Conservation (phyloP, 2,113 vertebrate genomes). For the Psophia crepitans region DNA sequence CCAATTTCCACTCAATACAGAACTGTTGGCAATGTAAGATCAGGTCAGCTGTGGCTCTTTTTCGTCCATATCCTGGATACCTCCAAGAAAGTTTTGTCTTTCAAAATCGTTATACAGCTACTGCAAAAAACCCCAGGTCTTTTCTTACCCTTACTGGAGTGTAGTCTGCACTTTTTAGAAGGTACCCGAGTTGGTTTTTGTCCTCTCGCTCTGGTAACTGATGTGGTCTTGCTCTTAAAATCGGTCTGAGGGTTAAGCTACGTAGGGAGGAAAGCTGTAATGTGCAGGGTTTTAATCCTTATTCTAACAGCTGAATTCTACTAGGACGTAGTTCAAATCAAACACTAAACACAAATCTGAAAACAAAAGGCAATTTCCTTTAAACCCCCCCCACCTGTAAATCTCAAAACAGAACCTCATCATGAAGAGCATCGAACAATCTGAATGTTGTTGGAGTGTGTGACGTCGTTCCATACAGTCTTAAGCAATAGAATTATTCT, state of each 20-base stretch:
- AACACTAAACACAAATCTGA: background rate
- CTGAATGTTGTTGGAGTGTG: background rate
- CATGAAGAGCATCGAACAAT: background rate
- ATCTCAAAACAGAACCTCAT: background rate
- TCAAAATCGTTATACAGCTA: background rate
- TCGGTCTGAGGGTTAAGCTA: background rate
- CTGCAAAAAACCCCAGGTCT: background rate
- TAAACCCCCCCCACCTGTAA: no score
- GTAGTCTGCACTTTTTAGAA: background rate
- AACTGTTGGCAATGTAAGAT: background rate
- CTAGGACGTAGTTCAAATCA: background rate
- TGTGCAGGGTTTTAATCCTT: fast-evolving
- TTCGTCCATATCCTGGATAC: no score
- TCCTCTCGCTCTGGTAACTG: background rate
- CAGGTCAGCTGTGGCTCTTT: background rate
- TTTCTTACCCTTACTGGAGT: background rate
- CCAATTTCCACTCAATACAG: background rate
- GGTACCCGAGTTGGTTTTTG: background rate
- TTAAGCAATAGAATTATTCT: background rate
- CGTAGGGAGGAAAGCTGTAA: background rate
- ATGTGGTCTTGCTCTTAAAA: background rate
- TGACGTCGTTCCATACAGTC: background rate
- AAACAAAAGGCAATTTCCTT: background rate
- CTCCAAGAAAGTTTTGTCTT: background rate
- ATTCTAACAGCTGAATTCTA: fast-evolving